phyloP scores from a whole-genome alignment of 2,888 invertebrate species.

The Pelosia muscerda region DNA sequence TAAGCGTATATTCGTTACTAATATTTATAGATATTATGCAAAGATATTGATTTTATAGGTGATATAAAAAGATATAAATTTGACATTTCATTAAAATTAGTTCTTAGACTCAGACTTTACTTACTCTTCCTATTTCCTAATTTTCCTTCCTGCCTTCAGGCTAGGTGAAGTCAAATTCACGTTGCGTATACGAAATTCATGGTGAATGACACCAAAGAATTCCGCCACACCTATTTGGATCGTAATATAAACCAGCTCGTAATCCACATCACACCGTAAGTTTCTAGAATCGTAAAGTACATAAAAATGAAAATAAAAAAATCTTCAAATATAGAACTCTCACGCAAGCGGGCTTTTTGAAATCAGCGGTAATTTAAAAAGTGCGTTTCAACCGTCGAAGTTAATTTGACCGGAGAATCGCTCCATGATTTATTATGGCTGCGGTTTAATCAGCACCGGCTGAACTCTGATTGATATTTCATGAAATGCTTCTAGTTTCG shows the following conservation, averaged over 20 bases:
- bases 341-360: not conserved
- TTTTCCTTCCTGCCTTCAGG: no score
- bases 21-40: no score
- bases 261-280: not conserved
- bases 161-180: no score
- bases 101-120: no score
- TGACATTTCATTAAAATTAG: no score
- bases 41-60: no score
- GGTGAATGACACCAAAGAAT: no score
- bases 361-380: constrained; percentile 1
- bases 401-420: not conserved
- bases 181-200: no score
- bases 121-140: no score
- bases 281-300: not conserved
- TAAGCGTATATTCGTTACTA: no score
- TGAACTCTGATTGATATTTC: not conserved
- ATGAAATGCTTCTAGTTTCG: not conserved
- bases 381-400: not conserved
- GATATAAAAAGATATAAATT: no score
- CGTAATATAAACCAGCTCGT: not conserved
- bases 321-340: not conserved
- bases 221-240: not conserved
- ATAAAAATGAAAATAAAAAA: not conserved
- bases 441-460: not conserved
- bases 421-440: not conserved